These are phyloP conservation scores for Ariopsis seemanni DNA, from an alignment of 2,113 vertebrate species.

Conservation along the genomic window DNA sequence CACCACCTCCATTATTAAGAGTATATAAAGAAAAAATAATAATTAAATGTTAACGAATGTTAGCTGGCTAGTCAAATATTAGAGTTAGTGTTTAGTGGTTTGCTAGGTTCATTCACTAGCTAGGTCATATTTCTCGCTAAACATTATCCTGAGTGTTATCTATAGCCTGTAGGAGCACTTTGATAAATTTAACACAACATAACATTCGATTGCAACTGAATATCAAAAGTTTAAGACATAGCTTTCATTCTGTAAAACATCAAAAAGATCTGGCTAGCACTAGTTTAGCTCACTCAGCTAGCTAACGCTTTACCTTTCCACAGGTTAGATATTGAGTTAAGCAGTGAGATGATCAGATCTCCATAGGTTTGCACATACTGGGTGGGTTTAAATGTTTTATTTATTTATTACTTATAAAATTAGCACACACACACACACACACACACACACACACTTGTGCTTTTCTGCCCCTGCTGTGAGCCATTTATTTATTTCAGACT, in stretches of 20 bases:
- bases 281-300: neutral
- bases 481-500: slow-evolving; percentile 24
- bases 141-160: neutral
- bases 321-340: neutral
- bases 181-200: neutral
- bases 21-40: neutral
- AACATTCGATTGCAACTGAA: no score
- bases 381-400: neutral
- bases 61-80: neutral
- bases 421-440: neutral
- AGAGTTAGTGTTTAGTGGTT: neutral
- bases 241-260: neutral
- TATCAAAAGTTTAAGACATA: neutral
- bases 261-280: neutral
- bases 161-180: neutral
- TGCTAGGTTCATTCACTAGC: neutral
- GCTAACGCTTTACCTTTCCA: neutral
- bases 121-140: neutral
- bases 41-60: neutral
- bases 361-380: neutral
- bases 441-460: neutral
- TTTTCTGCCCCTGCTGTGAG: neutral
- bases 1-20: neutral
- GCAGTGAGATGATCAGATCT: neutral
- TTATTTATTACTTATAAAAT: neutral